Percentiles rank a stretch among this genome's conserved stretches.
These are phyloP conservation scores for Conus betulinus DNA, from an alignment of 1,140 invertebrate species.

Conservation along the genomic window DNA sequence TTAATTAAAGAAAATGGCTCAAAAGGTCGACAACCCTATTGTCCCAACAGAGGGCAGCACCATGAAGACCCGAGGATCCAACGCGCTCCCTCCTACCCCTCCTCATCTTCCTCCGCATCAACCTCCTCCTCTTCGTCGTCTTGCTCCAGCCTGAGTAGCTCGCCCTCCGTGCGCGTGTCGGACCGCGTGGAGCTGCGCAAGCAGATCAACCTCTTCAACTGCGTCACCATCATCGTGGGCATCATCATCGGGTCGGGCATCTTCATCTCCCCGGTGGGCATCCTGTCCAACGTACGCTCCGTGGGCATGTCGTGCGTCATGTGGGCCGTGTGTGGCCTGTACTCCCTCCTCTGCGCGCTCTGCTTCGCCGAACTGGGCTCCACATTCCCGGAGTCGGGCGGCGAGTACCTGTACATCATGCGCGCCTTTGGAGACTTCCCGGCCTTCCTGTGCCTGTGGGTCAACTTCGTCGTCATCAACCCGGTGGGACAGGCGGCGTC, in stretches of 20 bases:
- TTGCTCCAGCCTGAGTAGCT: background rate
- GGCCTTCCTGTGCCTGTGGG: constrained; percentile 97
- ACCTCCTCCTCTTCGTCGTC: background rate
- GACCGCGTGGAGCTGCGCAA: constrained; percentile 61
- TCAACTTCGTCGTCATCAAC: constrained; percentile 78
- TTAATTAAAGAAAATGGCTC: background rate
- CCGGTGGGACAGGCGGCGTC: constrained; percentile 97
- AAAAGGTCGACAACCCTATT: background rate
- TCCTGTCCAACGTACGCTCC: constrained; percentile 87
- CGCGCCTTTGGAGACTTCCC: constrained; percentile 87
- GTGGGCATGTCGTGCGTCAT: constrained; percentile 87
- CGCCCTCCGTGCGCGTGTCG: background rate
- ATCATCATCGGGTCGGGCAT: constrained; percentile 87
- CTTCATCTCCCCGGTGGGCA: constrained; percentile 96
- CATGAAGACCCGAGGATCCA: background rate
- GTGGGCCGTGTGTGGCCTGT: constrained; percentile 87
- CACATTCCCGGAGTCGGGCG: constrained; percentile 94
- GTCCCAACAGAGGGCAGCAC: background rate
- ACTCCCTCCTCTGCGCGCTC: constrained; percentile 86
- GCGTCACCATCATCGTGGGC: constrained; percentile 73
- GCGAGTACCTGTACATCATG: constrained; percentile 97
- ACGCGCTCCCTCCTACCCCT: background rate
- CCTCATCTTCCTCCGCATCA: background rate
- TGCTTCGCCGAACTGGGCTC: constrained; percentile 98
- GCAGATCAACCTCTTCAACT: constrained; percentile 68